These are phyloP conservation scores for Ammodytes dubius DNA, from an alignment of 2,113 vertebrate species.

Conservation along the genomic window DNA sequence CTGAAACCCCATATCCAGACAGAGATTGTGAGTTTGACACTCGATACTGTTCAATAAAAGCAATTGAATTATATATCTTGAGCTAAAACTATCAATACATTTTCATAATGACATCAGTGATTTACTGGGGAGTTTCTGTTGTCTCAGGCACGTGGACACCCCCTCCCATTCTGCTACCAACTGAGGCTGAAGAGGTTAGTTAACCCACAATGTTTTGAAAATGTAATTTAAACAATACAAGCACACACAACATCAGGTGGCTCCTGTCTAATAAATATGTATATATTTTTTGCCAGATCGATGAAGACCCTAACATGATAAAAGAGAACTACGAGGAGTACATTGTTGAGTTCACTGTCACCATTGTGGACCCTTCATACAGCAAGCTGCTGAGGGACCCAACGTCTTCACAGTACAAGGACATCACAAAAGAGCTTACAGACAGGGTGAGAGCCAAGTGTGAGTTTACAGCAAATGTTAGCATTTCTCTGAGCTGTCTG, in stretches of 20 bases:
- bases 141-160: constrained; percentile 74
- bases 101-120: not conserved
- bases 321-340: constrained; percentile 84
- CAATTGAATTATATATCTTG: not conserved
- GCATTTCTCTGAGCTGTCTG: not conserved
- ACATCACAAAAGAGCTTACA: constrained; percentile 84
- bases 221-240: not conserved
- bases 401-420: constrained; percentile 74
- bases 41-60: constrained; percentile 4
- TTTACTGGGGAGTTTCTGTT: not conserved
- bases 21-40: constrained; percentile 71
- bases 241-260: not conserved
- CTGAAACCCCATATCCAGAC: constrained; percentile 44
- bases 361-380: constrained; percentile 86
- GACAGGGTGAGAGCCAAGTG: constrained; percentile 83
- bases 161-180: constrained; percentile 52
- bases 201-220: not conserved
- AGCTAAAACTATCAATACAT: not conserved
- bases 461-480: not conserved
- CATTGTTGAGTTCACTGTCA: constrained; percentile 91
- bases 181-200: constrained; percentile 46
- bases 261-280: not conserved
- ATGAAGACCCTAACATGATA: constrained; percentile 77
- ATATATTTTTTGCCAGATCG: constrained; percentile 43
- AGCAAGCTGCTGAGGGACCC: constrained; percentile 84